phyloP scores from a whole-genome alignment of 1,140 invertebrate genomes.

The Euglossa dilemma region DNA sequence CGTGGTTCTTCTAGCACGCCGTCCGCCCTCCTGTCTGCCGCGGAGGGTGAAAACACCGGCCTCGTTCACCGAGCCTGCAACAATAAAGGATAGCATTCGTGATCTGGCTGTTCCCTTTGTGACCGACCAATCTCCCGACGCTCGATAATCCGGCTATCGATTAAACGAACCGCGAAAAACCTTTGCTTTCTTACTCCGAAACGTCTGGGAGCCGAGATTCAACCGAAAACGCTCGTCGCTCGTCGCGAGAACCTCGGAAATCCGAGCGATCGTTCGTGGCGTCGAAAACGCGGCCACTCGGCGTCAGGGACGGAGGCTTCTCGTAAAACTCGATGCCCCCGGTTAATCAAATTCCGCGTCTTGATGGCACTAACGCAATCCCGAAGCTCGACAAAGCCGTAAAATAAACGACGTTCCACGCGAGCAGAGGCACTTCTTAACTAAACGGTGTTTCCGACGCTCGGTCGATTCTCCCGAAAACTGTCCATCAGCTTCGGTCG shows the following conservation, averaged over 20 bases:
- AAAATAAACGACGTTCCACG: constrained; percentile 49
- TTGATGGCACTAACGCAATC: constrained; percentile 66
- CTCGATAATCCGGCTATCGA: no score
- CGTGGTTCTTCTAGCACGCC: constrained; percentile 74
- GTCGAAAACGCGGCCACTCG: no score
- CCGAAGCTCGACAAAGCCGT: constrained; percentile 70
- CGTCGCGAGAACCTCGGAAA: no score
- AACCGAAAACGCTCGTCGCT: no score
- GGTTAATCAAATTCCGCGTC: constrained; percentile 29
- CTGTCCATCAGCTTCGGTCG: constrained; percentile 62
- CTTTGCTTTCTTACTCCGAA: no score
- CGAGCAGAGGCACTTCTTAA: constrained; percentile 42
- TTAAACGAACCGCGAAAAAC: no score
- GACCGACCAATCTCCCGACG: no score
- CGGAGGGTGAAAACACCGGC: constrained; percentile 78
- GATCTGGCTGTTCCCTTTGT: neutral
- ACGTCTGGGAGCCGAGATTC: no score
- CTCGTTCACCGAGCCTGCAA: constrained; percentile 80
- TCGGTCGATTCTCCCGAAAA: constrained; percentile 53
- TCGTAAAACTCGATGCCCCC: neutral
- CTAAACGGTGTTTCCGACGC: constrained; percentile 55
- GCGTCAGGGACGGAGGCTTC: no score
- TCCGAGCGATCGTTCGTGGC: no score
- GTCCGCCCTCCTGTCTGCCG: constrained; percentile 76
- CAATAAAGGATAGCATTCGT: constrained; percentile 13